Percentiles rank a stretch among this genome's conserved stretches.
Conservation (phyloP, 2,888 invertebrate genomes). For the Drosophila formosana region DNA sequence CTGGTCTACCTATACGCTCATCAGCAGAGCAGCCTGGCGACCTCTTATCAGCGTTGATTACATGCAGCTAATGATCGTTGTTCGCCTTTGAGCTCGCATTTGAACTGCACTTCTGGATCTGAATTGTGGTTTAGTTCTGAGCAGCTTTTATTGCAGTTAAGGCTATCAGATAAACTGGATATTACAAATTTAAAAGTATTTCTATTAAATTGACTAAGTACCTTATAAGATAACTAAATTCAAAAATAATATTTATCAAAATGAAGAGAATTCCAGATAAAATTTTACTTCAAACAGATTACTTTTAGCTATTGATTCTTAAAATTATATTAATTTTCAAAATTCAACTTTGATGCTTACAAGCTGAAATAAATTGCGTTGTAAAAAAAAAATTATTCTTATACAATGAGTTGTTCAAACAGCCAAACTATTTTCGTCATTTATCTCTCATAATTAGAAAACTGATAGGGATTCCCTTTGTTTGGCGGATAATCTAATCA, state of each 20-base stretch:
- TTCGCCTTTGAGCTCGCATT: neutral
- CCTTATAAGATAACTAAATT: too few relatives aligned
- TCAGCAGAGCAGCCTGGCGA: conserved; percentile 3
- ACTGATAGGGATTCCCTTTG: neutral
- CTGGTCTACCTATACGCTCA: conserved; percentile 4
- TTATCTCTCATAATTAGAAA: neutral
- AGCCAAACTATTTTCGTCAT: neutral
- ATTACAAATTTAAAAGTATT: too few relatives aligned
- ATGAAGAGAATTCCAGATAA: too few relatives aligned
- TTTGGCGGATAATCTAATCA: neutral
- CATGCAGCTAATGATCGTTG: conserved; percentile 43
- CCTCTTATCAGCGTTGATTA: conserved; percentile 55
- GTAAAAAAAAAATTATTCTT: too few relatives aligned
- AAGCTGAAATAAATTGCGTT: too few relatives aligned
- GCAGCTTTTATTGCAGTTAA: neutral
- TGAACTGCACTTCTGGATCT: neutral
- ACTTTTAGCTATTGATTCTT: too few relatives aligned
- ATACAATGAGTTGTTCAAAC: neutral
- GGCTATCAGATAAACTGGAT: neutral
- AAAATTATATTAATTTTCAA: too few relatives aligned
- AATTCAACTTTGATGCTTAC: too few relatives aligned
- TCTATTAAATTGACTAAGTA: too few relatives aligned
- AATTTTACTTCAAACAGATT: too few relatives aligned
- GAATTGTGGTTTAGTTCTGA: neutral
- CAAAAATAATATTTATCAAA: too few relatives aligned